These are phyloP conservation scores for Therioaphis trifolii DNA, from an alignment of 2,888 invertebrate species.

Conservation along the genomic window DNA sequence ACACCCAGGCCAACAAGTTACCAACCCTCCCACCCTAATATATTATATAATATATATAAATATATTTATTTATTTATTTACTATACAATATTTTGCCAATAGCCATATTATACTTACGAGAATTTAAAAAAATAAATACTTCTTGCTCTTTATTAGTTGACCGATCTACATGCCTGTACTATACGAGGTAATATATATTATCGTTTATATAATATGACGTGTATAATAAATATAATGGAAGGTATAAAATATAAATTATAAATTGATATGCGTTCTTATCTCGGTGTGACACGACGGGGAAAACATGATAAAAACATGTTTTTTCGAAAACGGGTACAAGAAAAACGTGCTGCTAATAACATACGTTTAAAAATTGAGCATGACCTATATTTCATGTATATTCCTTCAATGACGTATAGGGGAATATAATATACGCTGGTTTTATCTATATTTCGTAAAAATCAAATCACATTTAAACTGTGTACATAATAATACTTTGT, in stretches of 20 bases:
- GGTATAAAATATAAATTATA: constrained; percentile 5
- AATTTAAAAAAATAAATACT: background rate
- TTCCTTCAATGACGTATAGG: background rate
- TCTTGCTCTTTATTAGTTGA: background rate
- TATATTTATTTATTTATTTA: too few species aligned
- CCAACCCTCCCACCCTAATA: too few species aligned
- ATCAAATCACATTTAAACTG: background rate
- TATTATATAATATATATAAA: too few species aligned
- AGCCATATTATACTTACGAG: background rate
- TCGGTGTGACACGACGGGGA: background rate
- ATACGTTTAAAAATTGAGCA: constrained; percentile 9
- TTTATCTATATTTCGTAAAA: background rate
- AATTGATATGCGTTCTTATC: constrained; percentile 1
- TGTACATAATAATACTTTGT: too few species aligned
- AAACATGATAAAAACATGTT: constrained; percentile 9
- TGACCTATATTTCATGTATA: background rate
- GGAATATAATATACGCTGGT: background rate
- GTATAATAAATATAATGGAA: background rate
- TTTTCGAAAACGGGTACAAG: constrained; percentile 26
- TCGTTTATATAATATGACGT: constrained; percentile 5
- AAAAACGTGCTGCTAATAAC: constrained; percentile 39
- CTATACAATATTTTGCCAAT: too few species aligned
- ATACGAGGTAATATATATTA: background rate
- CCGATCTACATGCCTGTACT: background rate
- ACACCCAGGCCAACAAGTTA: too few species aligned